A percentile compares a stretch with the other conserved stretches of the same genome.
Conservation (phyloP, 2,113 vertebrate species). For the Peromyscus leucopus region DNA sequence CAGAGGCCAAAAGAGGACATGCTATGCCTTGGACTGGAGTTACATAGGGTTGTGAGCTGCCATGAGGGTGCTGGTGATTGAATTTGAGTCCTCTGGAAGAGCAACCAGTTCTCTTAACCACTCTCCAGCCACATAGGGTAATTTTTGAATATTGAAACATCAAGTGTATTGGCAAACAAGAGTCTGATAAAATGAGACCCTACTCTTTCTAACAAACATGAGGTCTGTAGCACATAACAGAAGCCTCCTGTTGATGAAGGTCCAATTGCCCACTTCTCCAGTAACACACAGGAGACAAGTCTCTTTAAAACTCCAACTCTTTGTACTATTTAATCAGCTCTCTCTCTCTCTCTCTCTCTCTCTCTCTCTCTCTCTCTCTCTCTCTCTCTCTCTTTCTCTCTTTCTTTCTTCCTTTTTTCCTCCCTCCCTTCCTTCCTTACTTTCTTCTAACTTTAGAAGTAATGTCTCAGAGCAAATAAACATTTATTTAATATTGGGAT, state of each 20-base stretch:
- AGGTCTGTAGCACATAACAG: conserved; percentile 45
- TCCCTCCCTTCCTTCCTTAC: too few relatives aligned
- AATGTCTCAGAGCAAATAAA: conserved; percentile 56
- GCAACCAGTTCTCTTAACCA: neutral
- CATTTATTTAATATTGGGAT: conserved; percentile 37
- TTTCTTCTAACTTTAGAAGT: conserved; percentile 14
- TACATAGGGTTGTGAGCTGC: neutral
- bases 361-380: too few relatives aligned
- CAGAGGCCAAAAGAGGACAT: neutral
- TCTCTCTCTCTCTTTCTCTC: neutral
- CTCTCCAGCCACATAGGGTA: neutral
- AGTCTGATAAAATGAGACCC: conserved; percentile 50
- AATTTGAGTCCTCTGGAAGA: too few relatives aligned
- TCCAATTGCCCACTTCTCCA: neutral
- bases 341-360: neutral
- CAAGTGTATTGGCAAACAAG: conserved; percentile 52
- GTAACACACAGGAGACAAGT: neutral
- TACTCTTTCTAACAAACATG: conserved; percentile 29
- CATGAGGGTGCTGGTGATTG: neutral
- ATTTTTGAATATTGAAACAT: conserved; percentile 62
- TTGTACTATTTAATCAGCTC: conserved; percentile 27
- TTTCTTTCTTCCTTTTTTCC: too few relatives aligned
- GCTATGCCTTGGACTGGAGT: neutral
- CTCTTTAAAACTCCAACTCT: conserved; percentile 57
- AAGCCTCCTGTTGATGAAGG: neutral